Conservation (phyloP, 2,113 vertebrate species). For the Dasyurus viverrinus region DNA sequence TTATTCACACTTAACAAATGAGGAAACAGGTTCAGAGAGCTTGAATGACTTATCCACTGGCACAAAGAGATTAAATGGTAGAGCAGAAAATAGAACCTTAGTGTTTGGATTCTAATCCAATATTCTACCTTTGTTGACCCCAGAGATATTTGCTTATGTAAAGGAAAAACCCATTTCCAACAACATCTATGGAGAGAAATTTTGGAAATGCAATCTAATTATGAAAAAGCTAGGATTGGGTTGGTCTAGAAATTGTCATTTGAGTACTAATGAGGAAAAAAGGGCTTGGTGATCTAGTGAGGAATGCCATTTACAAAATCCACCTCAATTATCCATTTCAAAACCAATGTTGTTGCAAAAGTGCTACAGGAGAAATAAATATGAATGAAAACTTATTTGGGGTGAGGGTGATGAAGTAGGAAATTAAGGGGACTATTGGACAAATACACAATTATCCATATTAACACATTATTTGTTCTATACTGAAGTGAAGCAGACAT, state of each 20-base stretch:
- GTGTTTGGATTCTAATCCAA: background rate
- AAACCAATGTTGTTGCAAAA: slow-evolving; percentile 9
- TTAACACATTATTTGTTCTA: background rate
- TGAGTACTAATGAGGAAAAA: background rate
- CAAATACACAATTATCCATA: background rate
- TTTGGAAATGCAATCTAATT: slow-evolving; percentile 32
- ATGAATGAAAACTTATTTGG: slow-evolving; percentile 37
- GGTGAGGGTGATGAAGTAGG: background rate
- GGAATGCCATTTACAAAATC: background rate
- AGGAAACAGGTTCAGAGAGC: background rate
- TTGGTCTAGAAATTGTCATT: background rate
- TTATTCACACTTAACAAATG: background rate
- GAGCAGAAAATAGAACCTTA: background rate
- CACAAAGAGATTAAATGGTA: background rate
- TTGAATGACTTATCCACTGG: background rate
- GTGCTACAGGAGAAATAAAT: background rate
- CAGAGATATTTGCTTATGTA: background rate
- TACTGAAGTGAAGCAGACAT: slow-evolving; percentile 13
- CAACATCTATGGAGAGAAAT: background rate
- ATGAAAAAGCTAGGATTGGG: slow-evolving; percentile 10
- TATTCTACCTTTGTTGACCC: background rate
- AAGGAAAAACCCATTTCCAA: background rate
- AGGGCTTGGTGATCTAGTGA: background rate
- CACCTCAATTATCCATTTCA: background rate
- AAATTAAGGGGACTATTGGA: slow-evolving; percentile 12